These are phyloP conservation scores for Helicoverpa armigera DNA, from an alignment of 1,140 invertebrate genomes.

Conservation along the genomic window DNA sequence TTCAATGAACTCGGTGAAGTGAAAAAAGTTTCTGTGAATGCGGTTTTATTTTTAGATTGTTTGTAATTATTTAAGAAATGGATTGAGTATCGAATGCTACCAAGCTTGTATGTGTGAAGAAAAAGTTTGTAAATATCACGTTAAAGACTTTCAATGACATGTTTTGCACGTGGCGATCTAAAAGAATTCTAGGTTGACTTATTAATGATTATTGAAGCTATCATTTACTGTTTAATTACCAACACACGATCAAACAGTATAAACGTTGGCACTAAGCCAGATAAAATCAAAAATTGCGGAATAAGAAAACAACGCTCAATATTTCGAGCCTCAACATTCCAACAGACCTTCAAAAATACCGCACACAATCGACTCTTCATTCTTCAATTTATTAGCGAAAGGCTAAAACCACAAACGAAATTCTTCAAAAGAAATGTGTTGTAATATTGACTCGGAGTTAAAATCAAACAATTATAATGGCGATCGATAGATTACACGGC, in stretches of 20 bases:
- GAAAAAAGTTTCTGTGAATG: background rate
- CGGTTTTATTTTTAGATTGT: too few species aligned
- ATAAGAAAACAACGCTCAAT: background rate
- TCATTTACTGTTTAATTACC: constrained; percentile 1
- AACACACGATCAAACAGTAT: background rate
- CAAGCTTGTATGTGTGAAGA: too few species aligned
- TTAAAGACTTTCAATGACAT: too few species aligned
- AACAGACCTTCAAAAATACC: background rate
- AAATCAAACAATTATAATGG: constrained; percentile 41
- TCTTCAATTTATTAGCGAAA: background rate
- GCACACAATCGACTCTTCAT: background rate
- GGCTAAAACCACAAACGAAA: background rate
- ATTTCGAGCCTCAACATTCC: background rate
- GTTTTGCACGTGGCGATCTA: too few species aligned
- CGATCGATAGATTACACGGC: constrained; percentile 40
- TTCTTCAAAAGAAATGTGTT: constrained; percentile 10
- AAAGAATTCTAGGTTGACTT: too few species aligned
- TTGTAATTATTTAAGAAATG: too few species aligned
- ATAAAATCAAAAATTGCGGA: background rate
- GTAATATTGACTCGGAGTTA: constrained; percentile 21
- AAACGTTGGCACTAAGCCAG: background rate
- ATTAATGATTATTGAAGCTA: background rate
- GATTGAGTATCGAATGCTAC: too few species aligned
- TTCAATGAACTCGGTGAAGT: constrained; percentile 3
- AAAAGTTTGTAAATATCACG: too few species aligned